These are phyloP conservation scores for Pachyseris speciosa DNA, from an alignment of 64 coral and sea anemone genomes.

Conservation along the genomic window DNA sequence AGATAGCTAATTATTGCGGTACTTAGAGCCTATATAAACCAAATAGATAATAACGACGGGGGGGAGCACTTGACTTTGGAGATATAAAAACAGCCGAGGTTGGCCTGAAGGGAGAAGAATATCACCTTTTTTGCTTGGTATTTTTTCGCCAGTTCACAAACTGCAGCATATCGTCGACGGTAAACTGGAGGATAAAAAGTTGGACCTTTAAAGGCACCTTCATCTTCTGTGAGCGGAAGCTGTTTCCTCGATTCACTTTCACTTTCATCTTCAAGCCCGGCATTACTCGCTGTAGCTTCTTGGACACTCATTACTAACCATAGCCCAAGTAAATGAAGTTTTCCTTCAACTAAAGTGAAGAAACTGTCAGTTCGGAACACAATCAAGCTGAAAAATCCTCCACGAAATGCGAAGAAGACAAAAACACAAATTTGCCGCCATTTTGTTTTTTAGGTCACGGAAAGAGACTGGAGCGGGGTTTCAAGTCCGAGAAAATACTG, in stretches of 20 bases:
- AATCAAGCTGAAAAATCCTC: background rate
- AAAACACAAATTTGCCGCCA: background rate
- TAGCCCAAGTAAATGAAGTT: background rate
- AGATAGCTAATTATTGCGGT: too few relatives aligned
- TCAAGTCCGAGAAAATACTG: background rate
- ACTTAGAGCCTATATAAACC: too few relatives aligned
- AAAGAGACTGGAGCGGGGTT: background rate
- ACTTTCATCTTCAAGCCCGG: background rate
- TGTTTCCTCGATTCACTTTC: background rate
- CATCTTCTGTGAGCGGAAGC: background rate
- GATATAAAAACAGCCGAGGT: too few relatives aligned
- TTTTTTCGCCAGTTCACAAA: conserved; percentile 86
- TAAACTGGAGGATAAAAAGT: conserved; percentile 94
- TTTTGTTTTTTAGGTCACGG: background rate
- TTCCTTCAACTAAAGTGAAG: background rate
- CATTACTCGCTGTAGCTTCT: background rate
- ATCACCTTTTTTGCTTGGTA: conserved; percentile 83
- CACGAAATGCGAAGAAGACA: background rate
- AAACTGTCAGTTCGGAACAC: background rate
- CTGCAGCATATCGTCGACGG: conserved; percentile 85
- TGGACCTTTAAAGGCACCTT: conserved; percentile 54
- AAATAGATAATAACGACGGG: too few relatives aligned
- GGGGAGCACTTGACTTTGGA: too few relatives aligned
- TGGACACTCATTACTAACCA: background rate
- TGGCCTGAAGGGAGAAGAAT: background rate